Evolutionary conservation across 2,797 vertebrate genomes (phyloP).

Genomic region (Spinus olivaceus): DNA sequence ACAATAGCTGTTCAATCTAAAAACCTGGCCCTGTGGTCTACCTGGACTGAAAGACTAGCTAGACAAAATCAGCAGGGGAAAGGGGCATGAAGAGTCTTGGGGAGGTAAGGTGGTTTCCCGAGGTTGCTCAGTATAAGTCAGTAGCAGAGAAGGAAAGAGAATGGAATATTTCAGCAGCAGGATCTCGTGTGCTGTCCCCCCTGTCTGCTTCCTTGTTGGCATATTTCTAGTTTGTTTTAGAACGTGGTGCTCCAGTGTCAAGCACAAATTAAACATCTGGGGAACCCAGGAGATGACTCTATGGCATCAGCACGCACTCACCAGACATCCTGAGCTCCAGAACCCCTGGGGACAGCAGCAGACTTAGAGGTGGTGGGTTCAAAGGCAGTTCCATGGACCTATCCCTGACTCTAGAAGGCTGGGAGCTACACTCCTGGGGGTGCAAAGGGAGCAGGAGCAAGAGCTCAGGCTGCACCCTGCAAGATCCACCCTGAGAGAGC

Average conservation of each 20-base stretch:
- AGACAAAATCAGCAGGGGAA: neutral
- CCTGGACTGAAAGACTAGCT: neutral
- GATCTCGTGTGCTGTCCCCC: neutral
- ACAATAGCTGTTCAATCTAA: neutral
- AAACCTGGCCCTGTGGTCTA: neutral
- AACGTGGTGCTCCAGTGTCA: neutral
- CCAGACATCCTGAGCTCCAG: neutral
- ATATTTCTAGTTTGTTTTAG: neutral
- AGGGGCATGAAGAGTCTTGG: too few relatives aligned
- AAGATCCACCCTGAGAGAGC: neutral
- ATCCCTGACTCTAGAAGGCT: neutral
- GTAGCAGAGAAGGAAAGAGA: neutral
- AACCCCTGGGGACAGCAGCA: neutral
- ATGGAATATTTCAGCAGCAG: neutral
- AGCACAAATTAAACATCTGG: neutral
- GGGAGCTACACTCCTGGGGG: neutral
- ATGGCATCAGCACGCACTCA: accelerated
- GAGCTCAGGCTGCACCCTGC: neutral
- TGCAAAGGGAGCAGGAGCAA: neutral
- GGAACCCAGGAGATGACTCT: neutral
- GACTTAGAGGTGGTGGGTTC: neutral
- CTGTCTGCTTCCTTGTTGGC: neutral
- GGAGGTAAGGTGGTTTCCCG: neutral
- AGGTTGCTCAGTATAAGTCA: neutral
- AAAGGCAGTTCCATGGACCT: neutral